Base-by-base conservation (phyloP, 1,140 invertebrate species). In the Penaeus japonicus region DNA sequence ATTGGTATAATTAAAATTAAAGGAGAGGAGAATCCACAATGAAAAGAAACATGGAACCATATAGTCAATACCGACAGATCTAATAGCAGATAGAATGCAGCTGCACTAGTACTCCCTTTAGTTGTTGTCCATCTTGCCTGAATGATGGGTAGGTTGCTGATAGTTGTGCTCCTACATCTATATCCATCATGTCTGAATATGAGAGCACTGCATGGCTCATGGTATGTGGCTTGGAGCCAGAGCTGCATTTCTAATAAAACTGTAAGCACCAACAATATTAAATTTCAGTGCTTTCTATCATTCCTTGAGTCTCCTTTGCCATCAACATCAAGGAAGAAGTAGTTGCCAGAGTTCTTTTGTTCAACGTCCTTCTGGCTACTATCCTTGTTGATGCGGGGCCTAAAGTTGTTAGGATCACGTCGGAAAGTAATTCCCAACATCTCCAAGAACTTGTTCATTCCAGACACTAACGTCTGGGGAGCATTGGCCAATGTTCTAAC, bases 361-460 rank as follows among this genome's bases (percentile, higher is more conserved):
- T 99, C 99, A 91, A 96, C 95, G 93, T 99, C 99, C 95, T 97
- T 91, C 75, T 87, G 87, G 92, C 70, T 89, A 91, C 97, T 95
- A 91, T 95, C 94, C 92, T 99, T 99, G 93, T 99, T 99, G 91
- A 99, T 99, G 90, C 99, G 94, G 7, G 99, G 99, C 92, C 99
- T 93, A 93, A 98, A 99, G 92, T 99, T 99, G 92, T 99, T 99
- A 0, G 98, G 98, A 95, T 99, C 99, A 92, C 99, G 94, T 91
- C 99, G 94, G 94, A 99, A 99, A 7, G 99, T 99, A 90, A 99
- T 99, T 80, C 98, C 97, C 22, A 99, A 93, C n/a, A 99, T 94
- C 93, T 98, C 96, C 90, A 99, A 94, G 94, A 99, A 99, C 91
- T 96, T 95, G 93, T 99, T 99, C 99, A 99, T 99, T 90, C 99